These are phyloP conservation scores for Papilio polytes DNA, from an alignment of 1,140 invertebrate genomes.

Conservation along the genomic window DNA sequence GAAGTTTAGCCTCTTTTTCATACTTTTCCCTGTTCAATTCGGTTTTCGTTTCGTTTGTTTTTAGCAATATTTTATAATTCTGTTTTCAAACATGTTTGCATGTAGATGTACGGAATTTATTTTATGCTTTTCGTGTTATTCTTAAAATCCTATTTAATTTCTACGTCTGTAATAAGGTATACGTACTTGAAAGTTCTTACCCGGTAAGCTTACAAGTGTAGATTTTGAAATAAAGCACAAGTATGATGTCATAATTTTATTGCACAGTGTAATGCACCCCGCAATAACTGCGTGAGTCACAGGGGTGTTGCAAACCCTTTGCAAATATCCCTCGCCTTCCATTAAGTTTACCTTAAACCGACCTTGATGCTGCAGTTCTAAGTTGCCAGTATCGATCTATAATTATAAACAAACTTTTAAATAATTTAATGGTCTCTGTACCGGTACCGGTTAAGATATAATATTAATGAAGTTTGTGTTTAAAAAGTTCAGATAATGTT, in stretches of 20 bases:
- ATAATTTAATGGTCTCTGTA: not conserved
- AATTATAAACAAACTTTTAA: not conserved
- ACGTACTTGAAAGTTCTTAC: not conserved
- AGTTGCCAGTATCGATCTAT: not conserved
- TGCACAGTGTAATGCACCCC: not conserved
- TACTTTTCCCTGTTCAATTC: not conserved
- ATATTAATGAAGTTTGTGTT: not conserved
- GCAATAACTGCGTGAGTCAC: not conserved
- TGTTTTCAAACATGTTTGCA: not conserved
- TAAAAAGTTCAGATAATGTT: not conserved
- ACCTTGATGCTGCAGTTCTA: not conserved
- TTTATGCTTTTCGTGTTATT: not conserved
- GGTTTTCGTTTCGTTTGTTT: slow-evolving; percentile 7
- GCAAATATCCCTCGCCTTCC: not conserved
- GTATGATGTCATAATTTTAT: not conserved
- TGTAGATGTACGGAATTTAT: not conserved
- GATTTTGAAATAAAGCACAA: not conserved
- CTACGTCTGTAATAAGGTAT: not conserved
- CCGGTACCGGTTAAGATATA: not conserved
- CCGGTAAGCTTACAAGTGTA: not conserved
- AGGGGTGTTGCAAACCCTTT: not conserved
- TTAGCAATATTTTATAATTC: not conserved
- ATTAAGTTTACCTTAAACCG: not conserved
- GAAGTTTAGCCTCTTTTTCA: not conserved
- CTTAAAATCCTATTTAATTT: not conserved